Base-by-base conservation (phyloP, 2,113 vertebrate species). In the Corythaeola cristata region DNA sequence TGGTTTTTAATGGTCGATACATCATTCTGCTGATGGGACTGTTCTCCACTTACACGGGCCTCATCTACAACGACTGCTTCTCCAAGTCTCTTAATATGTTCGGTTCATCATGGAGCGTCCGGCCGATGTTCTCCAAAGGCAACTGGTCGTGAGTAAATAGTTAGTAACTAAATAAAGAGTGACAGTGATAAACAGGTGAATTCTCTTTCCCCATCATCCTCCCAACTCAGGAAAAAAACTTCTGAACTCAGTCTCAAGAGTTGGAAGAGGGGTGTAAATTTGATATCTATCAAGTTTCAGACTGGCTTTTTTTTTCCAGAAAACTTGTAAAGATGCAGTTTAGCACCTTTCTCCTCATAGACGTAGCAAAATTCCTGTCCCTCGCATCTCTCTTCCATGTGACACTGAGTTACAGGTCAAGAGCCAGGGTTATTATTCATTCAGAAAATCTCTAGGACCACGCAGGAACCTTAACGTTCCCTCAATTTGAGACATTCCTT, bases 41-140 rank as follows among this genome's bases (percentile, higher is more conserved):
- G 20, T 99, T 99, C 98, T 99, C 99, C 37, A 97, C 99, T 12
- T 99, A 99, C 97, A 99, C 99, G 0, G 99, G 99, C 44, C 98
- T 99, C 96, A 99, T 99, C 98, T 99, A 99, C 97, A 99, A 99
- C 0, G 99, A 99, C 97, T 99, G 99, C 97, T 99, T 99, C 98
- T 99, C 99, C 92, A 99, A 99, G 95, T 98, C 99, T 8, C 98
- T 99, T 30, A 99, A 99, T 62, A 95, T 99, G 89, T 99, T 99
- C 0, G 99, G 99, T 14, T 99, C 99, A 3, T 98, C 99, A 2
- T 99, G 99, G 99, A 99, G 99, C 0, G 99, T 99, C 41, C 96
- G 98, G 84, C 99, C 99, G 0, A 99, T 99, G 99, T 99, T 99
- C 86, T 59, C 73, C 3, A 96, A 97, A 88, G 98, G 52, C 91